A percentile compares a stretch with the other conserved stretches of the same genome.
Evolutionary conservation across 2,113 vertebrate species (phyloP).

Genomic region (Serinus canaria): DNA sequence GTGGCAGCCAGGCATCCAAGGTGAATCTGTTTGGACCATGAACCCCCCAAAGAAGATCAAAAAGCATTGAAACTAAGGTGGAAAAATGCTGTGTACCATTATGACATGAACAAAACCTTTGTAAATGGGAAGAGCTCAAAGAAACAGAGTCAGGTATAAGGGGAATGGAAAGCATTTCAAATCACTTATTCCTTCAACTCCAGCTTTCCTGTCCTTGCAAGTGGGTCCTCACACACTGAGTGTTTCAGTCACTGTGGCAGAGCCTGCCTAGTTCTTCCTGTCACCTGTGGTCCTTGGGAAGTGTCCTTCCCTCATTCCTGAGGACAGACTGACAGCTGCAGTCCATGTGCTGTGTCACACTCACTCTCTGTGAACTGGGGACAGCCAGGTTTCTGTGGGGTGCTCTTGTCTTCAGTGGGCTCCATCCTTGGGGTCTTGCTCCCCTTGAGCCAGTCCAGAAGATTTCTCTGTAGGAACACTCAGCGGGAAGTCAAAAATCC

Average conservation of each 20-base stretch:
- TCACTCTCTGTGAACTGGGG: background rate
- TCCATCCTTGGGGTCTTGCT: background rate
- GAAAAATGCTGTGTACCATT: background rate
- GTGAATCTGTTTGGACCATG: accelerated
- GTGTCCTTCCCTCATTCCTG: background rate
- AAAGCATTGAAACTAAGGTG: background rate
- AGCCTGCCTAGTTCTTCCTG: background rate
- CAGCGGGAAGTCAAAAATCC: background rate
- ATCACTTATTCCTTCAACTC: background rate
- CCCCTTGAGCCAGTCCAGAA: background rate
- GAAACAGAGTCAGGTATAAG: background rate
- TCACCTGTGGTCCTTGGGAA: background rate
- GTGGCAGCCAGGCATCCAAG: background rate
- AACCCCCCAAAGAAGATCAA: background rate
- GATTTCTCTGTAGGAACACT: background rate
- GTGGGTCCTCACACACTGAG: background rate
- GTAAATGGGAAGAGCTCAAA: background rate
- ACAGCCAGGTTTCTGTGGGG: background rate
- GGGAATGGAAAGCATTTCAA: background rate
- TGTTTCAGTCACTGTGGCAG: background rate
- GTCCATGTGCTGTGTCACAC: background rate
- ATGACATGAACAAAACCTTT: background rate
- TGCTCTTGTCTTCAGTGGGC: background rate
- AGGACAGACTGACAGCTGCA: background rate
- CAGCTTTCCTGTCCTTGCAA: background rate